A percentile compares a stretch with the other conserved stretches of the same genome.
Evolutionary conservation across 1,140 invertebrate genomes (phyloP).

Genomic region (Drosophila baimaii): DNA sequence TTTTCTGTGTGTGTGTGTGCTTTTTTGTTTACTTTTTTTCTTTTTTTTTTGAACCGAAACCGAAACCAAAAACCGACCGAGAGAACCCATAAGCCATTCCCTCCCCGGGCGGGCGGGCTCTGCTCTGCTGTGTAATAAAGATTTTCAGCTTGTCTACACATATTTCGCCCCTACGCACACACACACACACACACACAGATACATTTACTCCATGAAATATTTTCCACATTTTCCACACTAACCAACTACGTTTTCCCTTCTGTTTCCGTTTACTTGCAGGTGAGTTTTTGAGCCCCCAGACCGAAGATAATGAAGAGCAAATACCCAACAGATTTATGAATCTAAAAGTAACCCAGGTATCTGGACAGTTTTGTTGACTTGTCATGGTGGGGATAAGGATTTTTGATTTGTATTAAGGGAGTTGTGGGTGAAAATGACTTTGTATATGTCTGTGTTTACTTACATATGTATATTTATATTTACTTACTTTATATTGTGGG

Average conservation of each 20-base stretch:
- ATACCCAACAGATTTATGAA: constrained; percentile 54
- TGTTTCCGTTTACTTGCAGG: constrained; percentile 58
- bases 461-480: too few relatives aligned
- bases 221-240: constrained; percentile 45
- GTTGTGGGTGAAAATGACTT: background rate
- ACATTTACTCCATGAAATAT: background rate
- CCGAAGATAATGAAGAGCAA: constrained; percentile 70
- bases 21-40: background rate
- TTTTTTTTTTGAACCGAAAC: background rate
- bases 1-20: constrained; percentile 19
- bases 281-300: constrained; percentile 42
- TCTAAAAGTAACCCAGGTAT: constrained; percentile 27
- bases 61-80: constrained; percentile 4
- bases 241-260: constrained; percentile 24
- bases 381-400: constrained; percentile 12
- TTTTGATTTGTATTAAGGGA: too few relatives aligned
- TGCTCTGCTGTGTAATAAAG: constrained; percentile 29
- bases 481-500: background rate
- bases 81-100: constrained; percentile 30
- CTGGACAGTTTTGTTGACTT: constrained; percentile 32
- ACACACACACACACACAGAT: background rate
- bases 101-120: background rate
- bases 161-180: constrained; percentile 14
- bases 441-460: background rate
- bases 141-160: constrained; percentile 48